Evolutionary conservation across 2,888 invertebrate species (phyloP).

Genomic region (Drosophila antonietae): DNA sequence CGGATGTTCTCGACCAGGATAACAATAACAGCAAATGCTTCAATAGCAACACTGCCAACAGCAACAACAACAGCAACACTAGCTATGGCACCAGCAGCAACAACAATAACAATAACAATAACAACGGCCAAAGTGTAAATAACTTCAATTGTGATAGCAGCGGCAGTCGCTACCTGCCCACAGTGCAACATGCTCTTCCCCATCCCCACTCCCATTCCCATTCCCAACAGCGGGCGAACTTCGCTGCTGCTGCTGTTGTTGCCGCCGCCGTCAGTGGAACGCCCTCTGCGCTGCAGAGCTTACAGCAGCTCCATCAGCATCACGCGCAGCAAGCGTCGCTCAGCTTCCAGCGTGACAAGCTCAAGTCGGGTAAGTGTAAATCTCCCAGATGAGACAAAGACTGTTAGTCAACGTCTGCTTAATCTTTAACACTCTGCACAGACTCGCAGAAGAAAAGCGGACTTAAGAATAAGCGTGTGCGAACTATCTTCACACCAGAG

Average conservation of each 20-base stretch:
- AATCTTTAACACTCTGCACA: conserved; percentile 43
- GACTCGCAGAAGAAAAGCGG: conserved; percentile 84
- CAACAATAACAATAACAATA: conserved; percentile 36
- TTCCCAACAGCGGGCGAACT: conserved; percentile 71
- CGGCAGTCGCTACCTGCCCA: conserved; percentile 72
- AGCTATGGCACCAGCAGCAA: conserved; percentile 48
- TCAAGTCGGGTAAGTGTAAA: conserved; percentile 78
- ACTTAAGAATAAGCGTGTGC: conserved; percentile 92
- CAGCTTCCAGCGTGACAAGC: conserved; percentile 82
- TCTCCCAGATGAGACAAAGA: too few relatives aligned
- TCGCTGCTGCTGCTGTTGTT: conserved; percentile 77
- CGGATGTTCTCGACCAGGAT: conserved; percentile 56
- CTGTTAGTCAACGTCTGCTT: neutral
- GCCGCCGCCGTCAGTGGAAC: conserved; percentile 75
- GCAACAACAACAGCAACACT: conserved; percentile 41
- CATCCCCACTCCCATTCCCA: conserved; percentile 57
- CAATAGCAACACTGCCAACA: conserved; percentile 53
- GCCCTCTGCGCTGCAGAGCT: conserved; percentile 84
- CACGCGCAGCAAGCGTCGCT: conserved; percentile 82
- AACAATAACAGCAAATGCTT: conserved; percentile 60
- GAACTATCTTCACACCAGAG: conserved; percentile 98
- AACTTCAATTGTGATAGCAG: conserved; percentile 84
- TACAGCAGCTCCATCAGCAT: conserved; percentile 84
- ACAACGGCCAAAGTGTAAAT: conserved; percentile 70
- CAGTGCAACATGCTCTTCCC: conserved; percentile 55